phyloP scores from a whole-genome alignment of 2,888 invertebrate genomes.

The Meteorus cinctellus region DNA sequence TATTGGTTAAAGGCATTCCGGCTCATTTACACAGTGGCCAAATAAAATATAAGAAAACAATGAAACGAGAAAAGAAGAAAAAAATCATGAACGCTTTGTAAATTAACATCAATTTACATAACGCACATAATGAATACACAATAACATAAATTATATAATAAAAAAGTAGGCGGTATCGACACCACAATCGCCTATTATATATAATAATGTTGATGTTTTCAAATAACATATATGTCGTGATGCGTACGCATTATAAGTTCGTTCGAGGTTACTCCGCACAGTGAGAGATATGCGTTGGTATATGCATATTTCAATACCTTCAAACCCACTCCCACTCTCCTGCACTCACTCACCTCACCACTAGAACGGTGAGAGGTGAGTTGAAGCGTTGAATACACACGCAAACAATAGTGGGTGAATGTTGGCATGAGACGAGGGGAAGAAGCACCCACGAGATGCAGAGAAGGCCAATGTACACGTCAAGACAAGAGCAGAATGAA shows the following conservation, averaged over 20 bases:
- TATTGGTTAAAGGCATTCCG: too few relatives aligned
- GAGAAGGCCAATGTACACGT: conserved; percentile 34
- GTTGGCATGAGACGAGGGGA: not conserved
- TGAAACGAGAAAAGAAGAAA: too few relatives aligned
- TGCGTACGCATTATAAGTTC: conserved; percentile 24
- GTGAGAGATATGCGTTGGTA: conserved; percentile 44
- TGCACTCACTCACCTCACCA: conserved; percentile 1
- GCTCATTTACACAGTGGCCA: too few relatives aligned
- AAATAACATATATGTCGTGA: conserved; percentile 23
- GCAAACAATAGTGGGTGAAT: conserved; percentile 4
- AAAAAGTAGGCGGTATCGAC: not conserved
- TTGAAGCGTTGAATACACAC: conserved; percentile 23
- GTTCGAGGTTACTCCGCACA: conserved; percentile 51
- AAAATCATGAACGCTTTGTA: too few relatives aligned
- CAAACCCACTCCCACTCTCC: not conserved
- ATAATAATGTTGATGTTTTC: not conserved
- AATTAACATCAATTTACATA: not conserved
- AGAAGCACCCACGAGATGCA: conserved; percentile 20
- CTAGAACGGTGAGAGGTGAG: conserved; percentile 22
- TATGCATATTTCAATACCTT: conserved; percentile 5
- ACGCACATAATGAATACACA: not conserved
- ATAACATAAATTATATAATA: not conserved
- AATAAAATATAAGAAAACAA: too few relatives aligned
- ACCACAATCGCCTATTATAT: not conserved
- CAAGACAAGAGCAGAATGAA: not conserved